These are phyloP conservation scores for Trachops cirrhosus DNA, from an alignment of 2,797 vertebrate genomes.

Conservation along the genomic window DNA sequence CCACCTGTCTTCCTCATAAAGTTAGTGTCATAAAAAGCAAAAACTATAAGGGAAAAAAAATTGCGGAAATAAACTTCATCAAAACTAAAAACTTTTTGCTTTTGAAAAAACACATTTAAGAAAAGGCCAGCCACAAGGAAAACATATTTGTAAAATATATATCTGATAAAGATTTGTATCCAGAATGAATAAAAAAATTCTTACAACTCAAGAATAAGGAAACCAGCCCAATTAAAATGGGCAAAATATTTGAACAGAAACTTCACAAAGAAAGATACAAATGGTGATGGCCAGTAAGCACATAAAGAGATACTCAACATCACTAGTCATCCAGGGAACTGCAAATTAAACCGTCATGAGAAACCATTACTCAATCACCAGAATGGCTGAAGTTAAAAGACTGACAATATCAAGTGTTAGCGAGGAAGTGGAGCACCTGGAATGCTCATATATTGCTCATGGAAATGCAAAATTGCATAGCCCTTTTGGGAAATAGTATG, in stretches of 20 bases:
- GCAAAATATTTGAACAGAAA: neutral
- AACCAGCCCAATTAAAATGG: neutral
- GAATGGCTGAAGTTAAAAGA: neutral
- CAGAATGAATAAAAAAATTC: neutral
- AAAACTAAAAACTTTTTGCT: neutral
- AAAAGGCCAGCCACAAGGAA: neutral
- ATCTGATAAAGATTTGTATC: neutral
- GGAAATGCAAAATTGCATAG: neutral
- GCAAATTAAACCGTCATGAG: neutral
- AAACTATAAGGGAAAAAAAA: neutral
- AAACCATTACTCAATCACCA: neutral
- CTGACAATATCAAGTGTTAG: neutral
- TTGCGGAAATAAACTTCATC: neutral
- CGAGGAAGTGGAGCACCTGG: neutral
- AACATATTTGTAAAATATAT: neutral
- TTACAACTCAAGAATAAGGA: neutral
- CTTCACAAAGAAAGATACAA: neutral
- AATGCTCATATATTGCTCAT: neutral
- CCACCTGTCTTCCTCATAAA: neutral
- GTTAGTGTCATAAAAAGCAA: neutral
- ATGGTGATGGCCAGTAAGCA: neutral
- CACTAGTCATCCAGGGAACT: neutral
- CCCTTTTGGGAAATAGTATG: neutral
- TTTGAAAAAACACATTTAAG: neutral
- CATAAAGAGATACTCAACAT: neutral